Evolutionary conservation across 1,140 invertebrate species (phyloP).

Genomic region (Cyrtorhinus lividipennis): DNA sequence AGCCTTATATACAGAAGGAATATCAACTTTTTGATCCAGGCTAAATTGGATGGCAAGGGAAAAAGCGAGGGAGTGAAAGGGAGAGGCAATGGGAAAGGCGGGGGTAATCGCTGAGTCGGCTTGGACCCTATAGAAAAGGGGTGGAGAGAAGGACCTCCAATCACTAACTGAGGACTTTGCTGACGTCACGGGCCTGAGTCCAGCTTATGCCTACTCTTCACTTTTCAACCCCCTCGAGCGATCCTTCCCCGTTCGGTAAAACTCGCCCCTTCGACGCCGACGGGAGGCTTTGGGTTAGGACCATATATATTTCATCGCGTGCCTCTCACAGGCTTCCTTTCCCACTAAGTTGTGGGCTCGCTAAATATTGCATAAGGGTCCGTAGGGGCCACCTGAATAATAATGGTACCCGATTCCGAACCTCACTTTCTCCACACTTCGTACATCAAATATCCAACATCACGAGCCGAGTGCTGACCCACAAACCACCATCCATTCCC

Average conservation of each 20-base stretch:
- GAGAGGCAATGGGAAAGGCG: background rate
- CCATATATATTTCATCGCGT: conserved; percentile 11
- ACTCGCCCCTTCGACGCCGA: background rate
- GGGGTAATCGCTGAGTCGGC: background rate
- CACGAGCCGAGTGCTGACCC: background rate
- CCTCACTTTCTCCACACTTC: background rate
- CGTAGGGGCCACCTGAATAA: conserved; percentile 12
- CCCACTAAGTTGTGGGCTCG: background rate
- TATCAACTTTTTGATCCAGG: conserved; percentile 19
- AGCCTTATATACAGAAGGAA: conserved; percentile 2
- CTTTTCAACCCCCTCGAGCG: background rate
- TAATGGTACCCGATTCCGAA: background rate
- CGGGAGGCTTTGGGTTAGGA: background rate
- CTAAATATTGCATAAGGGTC: conserved; percentile 13
- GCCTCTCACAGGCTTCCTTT: conserved; percentile 10
- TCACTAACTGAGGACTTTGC: conserved; percentile 10
- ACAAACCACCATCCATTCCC: background rate
- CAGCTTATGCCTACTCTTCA: conserved; percentile 9
- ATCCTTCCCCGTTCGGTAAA: background rate
- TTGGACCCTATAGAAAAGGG: background rate
- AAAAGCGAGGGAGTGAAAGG: conserved; percentile 1
- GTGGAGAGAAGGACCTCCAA: background rate
- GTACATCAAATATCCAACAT: background rate
- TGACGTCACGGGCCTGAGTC: conserved; percentile 11
- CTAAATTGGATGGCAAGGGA: conserved; percentile 18